Percentiles rank a stretch among this genome's conserved stretches.
phyloP scores from a whole-genome alignment of 2,113 vertebrate genomes.

The Penelope pileata region DNA sequence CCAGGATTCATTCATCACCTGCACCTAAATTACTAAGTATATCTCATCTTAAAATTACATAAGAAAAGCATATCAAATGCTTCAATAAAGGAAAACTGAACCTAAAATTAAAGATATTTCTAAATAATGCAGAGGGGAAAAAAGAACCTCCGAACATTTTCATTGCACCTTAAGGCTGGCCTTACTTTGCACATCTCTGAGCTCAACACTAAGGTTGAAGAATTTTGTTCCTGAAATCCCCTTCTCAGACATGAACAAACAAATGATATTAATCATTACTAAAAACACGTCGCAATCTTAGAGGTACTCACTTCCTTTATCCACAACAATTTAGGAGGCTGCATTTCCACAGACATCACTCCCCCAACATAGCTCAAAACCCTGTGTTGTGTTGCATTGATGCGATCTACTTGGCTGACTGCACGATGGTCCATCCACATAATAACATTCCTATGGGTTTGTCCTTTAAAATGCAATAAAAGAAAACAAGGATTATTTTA shows the following conservation, averaged over 20 bases:
- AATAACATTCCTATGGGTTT: slow-evolving; percentile 84
- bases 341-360: slow-evolving; percentile 97
- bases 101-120: not conserved
- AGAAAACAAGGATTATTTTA: not conserved
- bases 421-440: slow-evolving; percentile 99
- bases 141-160: not conserved
- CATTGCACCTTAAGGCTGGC: not conserved
- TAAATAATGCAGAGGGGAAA: not conserved
- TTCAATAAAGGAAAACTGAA: not conserved
- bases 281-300: not conserved
- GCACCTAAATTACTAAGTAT: not conserved
- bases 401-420: slow-evolving; percentile 83
- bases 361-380: slow-evolving; percentile 88
- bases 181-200: not conserved
- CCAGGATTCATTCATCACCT: not conserved
- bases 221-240: not conserved
- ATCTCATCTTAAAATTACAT: not conserved
- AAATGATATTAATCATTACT: not conserved
- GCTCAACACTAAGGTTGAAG: not conserved
- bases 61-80: not conserved
- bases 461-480: slow-evolving; percentile 68
- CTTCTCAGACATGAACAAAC: not conserved
- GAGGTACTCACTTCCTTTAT: slow-evolving; percentile 88
- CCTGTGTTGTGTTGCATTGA: slow-evolving; percentile 83
- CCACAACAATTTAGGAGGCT: slow-evolving; percentile 96